Evolutionary conservation across 1,140 invertebrate genomes (phyloP).

Genomic region (Heliconius hewitsoni): DNA sequence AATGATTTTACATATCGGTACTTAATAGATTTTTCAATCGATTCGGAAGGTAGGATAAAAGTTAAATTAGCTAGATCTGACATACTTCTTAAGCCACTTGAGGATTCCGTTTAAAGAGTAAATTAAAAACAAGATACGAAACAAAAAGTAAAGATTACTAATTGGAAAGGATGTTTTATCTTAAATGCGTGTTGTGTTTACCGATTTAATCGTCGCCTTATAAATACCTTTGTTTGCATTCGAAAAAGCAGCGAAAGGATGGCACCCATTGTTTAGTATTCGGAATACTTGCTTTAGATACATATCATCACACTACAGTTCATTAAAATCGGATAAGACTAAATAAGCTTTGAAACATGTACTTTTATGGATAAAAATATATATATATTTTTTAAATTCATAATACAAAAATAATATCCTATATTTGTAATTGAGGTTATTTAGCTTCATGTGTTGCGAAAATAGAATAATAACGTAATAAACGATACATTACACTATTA

Average conservation of each 20-base stretch:
- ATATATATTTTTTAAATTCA: too few species aligned
- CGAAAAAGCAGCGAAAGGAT: conserved; percentile 16
- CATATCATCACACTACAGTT: conserved; percentile 23
- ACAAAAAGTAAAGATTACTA: not conserved
- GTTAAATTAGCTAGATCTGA: too few species aligned
- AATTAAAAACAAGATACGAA: not conserved
- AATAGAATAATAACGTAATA: too few species aligned
- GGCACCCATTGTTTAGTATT: conserved; percentile 26
- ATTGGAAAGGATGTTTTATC: conserved; percentile 1
- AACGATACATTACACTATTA: not conserved
- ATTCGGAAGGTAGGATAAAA: too few species aligned
- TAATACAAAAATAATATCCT: too few species aligned
- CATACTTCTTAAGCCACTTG: not conserved
- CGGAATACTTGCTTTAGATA: conserved; percentile 29
- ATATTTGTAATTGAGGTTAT: too few species aligned
- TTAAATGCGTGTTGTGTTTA: not conserved
- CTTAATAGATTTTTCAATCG: too few species aligned
- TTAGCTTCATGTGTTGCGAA: too few species aligned
- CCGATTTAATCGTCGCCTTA: conserved; percentile 11
- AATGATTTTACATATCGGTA: not conserved
- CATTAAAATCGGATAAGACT: conserved; percentile 14
- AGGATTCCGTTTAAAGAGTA: not conserved
- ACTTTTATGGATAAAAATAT: too few species aligned
- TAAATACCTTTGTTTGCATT: conserved; percentile 23
- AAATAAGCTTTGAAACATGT: not conserved